Evolutionary conservation across 2,113 vertebrate genomes (phyloP).

Genomic region (Tragulus kanchil): DNA sequence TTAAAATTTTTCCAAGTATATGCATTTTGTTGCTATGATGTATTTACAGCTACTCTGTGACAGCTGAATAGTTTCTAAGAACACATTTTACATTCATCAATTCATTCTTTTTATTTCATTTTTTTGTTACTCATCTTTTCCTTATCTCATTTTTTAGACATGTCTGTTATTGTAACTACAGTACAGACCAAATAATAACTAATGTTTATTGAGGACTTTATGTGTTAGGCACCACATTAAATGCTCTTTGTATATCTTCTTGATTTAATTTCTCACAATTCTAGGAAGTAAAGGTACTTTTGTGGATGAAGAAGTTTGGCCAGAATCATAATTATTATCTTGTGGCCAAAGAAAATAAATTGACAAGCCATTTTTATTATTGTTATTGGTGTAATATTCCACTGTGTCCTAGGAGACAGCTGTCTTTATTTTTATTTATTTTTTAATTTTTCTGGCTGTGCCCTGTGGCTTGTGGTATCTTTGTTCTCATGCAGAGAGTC

Average conservation of each 20-base stretch:
- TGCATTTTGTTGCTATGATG: not conserved
- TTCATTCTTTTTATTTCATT: not conserved
- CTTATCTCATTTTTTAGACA: not conserved
- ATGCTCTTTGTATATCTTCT: not conserved
- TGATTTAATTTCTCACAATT: slow-evolving; percentile 15
- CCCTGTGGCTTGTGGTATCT: not conserved
- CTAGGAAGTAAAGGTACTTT: not conserved
- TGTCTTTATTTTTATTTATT: not conserved
- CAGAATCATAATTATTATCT: slow-evolving; percentile 26
- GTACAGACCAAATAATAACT: not conserved
- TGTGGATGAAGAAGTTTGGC: not conserved
- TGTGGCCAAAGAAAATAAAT: slow-evolving; percentile 46
- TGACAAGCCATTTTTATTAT: not conserved
- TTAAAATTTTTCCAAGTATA: slow-evolving; percentile 33
- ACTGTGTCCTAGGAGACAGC: not conserved
- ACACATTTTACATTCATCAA: not conserved
- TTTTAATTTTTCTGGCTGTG: not conserved
- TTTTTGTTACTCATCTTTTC: not conserved
- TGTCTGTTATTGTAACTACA: not conserved
- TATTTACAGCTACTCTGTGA: not conserved
- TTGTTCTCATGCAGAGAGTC: not conserved
- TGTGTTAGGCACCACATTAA: not conserved
- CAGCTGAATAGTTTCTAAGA: not conserved
- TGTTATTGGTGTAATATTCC: not conserved
- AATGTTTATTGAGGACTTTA: not conserved